Evolutionary conservation across 1,140 invertebrate genomes (phyloP).

Genomic region (Ephestia elutella): DNA sequence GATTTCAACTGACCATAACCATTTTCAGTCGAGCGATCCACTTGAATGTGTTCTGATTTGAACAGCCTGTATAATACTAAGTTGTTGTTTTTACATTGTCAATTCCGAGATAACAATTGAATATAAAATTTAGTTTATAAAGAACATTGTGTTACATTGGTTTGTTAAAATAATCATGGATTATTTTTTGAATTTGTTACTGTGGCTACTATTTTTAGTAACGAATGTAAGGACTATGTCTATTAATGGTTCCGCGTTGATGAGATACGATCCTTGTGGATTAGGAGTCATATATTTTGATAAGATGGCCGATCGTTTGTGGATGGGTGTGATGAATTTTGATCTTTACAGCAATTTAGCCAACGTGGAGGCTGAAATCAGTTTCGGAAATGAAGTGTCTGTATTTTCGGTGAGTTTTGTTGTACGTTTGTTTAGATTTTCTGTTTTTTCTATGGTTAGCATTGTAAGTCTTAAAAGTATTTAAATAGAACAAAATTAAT

Average conservation of each 20-base stretch:
- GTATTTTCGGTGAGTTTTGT: slow-evolving; percentile 41
- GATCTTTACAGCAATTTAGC: slow-evolving; percentile 33
- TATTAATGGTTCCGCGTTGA: slow-evolving; percentile 43
- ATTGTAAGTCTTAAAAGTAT: no score
- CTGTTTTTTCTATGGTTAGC: no score
- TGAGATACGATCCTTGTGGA: slow-evolving; percentile 55
- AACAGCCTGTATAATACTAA: slow-evolving; percentile 25
- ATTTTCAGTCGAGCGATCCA: slow-evolving; percentile 12
- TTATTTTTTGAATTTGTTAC: background rate
- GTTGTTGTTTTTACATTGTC: slow-evolving; percentile 9
- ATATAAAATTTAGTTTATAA: slow-evolving; percentile 1
- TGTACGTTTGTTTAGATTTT: background rate
- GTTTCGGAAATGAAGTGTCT: slow-evolving; percentile 43
- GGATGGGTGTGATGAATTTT: slow-evolving; percentile 47
- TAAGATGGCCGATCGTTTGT: slow-evolving; percentile 39
- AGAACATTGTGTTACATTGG: slow-evolving; percentile 12
- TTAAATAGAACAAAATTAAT: no score
- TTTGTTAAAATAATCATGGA: slow-evolving; percentile 4
- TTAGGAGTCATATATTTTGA: slow-evolving; percentile 55
- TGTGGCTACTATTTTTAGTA: slow-evolving; percentile 6
- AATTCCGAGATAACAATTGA: background rate
- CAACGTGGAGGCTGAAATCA: slow-evolving; percentile 38
- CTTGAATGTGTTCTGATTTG: slow-evolving; percentile 9
- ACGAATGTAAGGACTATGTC: slow-evolving; percentile 39
- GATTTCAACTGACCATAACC: slow-evolving; percentile 8